Evolutionary conservation across 2,797 vertebrate species (phyloP), one percentile per base, ranked within the genome.

Genomic region (Capromys pilorides): DNA sequence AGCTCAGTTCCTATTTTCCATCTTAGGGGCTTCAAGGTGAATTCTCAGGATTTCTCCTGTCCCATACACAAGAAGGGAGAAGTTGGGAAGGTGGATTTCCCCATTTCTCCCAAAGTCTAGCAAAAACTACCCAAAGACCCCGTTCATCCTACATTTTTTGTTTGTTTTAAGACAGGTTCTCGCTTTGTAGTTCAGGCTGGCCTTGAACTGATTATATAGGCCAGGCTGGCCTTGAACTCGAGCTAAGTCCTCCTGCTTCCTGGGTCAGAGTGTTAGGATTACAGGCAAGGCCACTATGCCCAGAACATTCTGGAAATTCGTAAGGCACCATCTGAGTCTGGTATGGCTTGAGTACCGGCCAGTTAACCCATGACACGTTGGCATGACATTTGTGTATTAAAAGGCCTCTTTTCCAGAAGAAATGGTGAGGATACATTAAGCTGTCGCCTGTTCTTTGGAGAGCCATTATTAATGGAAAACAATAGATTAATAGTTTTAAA

Each of bases 401-500:
- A 97, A 97, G 91, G 90, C 93, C 92, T 84, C 49, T 97, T 98
- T 97, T 95, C 33, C 61, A 69, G 91, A 41, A 95, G 89, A 97
- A 97, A 96, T 28, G 59, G 71, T 24, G 66, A 64, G 85, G 91
- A 84, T 92, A 93, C 96, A 97, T 97, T 97, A 97, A 98, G 92
- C 95, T 88, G 89, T 97, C 78, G 41, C 84, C 80, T 61, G 87
- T 95, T 96, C 96, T 90, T 93, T 49, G 94, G 97, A 97, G 88
- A 93, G 95, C 80, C 57, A 92, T 94, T 97, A 98, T 97, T 96
- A 96, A 94, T 86, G 75, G 96, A 97, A 98, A 97, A 95, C 86
- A 96, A 93, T 96, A 96, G 95, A 96, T 97, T 96, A 97, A 94
- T 97, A 98, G 97, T 95, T 95, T 75, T 94, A 97, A 87, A 95